Base-by-base conservation (phyloP, 2,113 vertebrate genomes). In the Canis aureus region DNA sequence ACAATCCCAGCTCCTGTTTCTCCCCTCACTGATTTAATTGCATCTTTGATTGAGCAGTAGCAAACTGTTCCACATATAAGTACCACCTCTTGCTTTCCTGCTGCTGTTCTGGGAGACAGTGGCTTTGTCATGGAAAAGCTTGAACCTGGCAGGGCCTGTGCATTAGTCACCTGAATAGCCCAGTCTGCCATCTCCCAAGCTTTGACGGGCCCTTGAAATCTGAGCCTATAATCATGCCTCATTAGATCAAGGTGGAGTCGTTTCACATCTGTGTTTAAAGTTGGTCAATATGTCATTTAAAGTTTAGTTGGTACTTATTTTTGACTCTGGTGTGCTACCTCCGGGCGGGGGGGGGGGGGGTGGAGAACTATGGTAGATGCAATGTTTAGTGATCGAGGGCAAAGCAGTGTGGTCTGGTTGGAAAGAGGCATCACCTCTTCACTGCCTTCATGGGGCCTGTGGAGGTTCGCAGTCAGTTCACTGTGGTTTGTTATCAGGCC, bases 201-300 rank as follows among this genome's bases (percentile, higher is more conserved):
- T 59, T 16, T 79, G 82, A 35, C 8, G 11, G 67, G 13, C 55
- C 53, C 53, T 15, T 59, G 89, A 86, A 92, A 60, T 62, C 91
- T 20, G 93, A 97, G 85, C 82, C 87, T 64, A 12, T 84, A 55
- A 88, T 93, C 91, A 81, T 20, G 78, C 49, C 85, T 29, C 38
- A 35, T 78, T 91, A 35, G 78, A 49, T 57, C 35, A 74, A 66
- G 82, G n/a, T 27, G 38, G 74, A 91, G 53, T 79, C 13, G 4
- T 57, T 89, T 91, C 85, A 86, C 16, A 35, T 74, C 49, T 87
- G 62, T 38, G 87, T 95, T 94, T 92, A 60, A 81, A 82, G 80
- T 22, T 71, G 90, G 43, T 60, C 7, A 1, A 6, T 16, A 27
- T 43, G 59, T 85, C 78, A 38, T 89, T 84, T 85, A 43, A 91